Conservation (phyloP, 1,140 invertebrate species). For the Glomeris maerens region DNA sequence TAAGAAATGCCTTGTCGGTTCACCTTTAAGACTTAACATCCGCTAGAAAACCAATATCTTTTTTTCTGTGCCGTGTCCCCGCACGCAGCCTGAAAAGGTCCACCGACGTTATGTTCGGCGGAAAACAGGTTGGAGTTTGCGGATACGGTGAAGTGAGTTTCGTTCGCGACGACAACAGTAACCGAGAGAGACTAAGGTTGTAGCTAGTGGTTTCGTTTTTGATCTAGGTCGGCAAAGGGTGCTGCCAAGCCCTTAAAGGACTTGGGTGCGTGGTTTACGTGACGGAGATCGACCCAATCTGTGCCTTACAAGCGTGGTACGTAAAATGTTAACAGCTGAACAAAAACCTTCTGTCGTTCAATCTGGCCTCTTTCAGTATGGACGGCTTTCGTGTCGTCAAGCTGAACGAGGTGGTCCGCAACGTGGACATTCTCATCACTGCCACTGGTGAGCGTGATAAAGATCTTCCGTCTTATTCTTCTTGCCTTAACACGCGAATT, state of each 20-base stretch:
- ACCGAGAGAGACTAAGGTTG: neutral
- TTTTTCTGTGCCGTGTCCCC: no score
- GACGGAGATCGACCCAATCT: slow-evolving; percentile 97
- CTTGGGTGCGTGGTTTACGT: slow-evolving; percentile 87
- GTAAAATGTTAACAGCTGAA: slow-evolving; percentile 16
- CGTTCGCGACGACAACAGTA: no score
- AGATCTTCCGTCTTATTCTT: neutral
- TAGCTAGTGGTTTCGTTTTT: slow-evolving; percentile 1
- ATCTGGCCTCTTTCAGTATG: slow-evolving; percentile 52
- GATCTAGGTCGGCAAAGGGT: slow-evolving; percentile 85
- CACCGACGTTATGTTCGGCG: slow-evolving; percentile 96
- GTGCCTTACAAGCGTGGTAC: slow-evolving; percentile 88
- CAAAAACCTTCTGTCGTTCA: slow-evolving; percentile 3
- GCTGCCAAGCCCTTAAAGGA: slow-evolving; percentile 85
- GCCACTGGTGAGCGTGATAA: slow-evolving; percentile 46
- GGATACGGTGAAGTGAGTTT: slow-evolving; percentile 71
- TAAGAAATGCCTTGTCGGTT: no score
- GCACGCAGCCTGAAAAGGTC: slow-evolving; percentile 85
- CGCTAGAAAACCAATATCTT: no score
- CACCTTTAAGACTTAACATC: no score
- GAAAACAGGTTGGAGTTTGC: slow-evolving; percentile 90
- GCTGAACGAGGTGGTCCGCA: slow-evolving; percentile 78
- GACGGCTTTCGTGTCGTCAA: slow-evolving; percentile 93
- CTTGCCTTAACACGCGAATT: neutral
- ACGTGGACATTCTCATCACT: slow-evolving; percentile 87